Conservation (phyloP, 92 coral and sea anemone genomes). For the Actinostola sp. region DNA sequence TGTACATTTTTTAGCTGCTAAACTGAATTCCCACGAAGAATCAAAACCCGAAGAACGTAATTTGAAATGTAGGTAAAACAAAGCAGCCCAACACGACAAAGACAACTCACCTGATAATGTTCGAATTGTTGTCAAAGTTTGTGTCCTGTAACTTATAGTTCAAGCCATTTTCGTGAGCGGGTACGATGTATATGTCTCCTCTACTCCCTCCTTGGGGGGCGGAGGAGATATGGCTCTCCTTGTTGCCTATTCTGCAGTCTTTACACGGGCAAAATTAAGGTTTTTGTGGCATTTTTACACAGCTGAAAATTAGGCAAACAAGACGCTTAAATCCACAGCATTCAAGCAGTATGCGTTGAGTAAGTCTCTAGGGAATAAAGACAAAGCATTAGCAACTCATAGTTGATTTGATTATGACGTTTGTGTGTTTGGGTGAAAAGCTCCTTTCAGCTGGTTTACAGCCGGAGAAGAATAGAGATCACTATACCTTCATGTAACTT, state of each 20-base stretch:
- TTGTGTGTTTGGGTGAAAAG: background rate
- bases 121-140: conserved; percentile 23
- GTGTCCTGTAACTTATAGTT: conserved; percentile 2
- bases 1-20: too few relatives aligned
- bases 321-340: conserved; percentile 6
- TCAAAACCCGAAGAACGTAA: too few relatives aligned
- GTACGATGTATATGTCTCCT: conserved; percentile 41
- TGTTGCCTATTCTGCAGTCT: conserved; percentile 83
- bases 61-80: too few relatives aligned
- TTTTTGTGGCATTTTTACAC: background rate
- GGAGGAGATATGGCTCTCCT: conserved; percentile 74
- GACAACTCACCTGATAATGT: conserved; percentile 31
- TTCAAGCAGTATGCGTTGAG: background rate
- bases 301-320: conserved; percentile 2
- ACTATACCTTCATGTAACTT: background rate
- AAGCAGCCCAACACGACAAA: background rate
- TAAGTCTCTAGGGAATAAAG: conserved; percentile 23
- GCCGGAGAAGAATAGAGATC: background rate
- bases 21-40: too few relatives aligned
- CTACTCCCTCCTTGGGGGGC: conserved; percentile 80
- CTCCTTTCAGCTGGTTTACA: background rate
- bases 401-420: background rate
- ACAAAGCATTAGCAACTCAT: conserved; percentile 1
- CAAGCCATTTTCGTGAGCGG: conserved; percentile 15
- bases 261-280: background rate